Percentiles rank a stretch among this genome's conserved stretches.
phyloP scores from a whole-genome alignment of 2,797 vertebrate species.

The Enteromius anoplus region DNA sequence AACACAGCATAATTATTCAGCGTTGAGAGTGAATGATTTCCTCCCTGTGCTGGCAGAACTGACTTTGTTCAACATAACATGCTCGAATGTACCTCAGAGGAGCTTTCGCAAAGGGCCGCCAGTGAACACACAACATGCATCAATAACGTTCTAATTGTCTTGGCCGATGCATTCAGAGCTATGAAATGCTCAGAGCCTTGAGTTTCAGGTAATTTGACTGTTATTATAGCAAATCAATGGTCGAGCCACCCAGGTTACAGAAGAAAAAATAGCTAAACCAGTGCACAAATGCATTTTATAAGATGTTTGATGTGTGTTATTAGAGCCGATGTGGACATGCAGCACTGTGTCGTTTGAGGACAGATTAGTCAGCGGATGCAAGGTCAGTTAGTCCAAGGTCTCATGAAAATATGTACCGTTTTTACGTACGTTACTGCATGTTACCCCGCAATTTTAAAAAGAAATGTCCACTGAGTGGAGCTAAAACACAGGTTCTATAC shows the following conservation, averaged over 20 bases:
- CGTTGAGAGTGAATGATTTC: conserved; percentile 31
- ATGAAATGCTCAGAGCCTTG: conserved; percentile 10
- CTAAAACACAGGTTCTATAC: too few relatives aligned
- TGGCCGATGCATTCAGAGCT: conserved; percentile 17
- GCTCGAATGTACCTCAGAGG: conserved; percentile 10
- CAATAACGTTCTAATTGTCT: conserved; percentile 37
- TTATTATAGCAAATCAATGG: conserved; percentile 47
- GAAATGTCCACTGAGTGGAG: too few relatives aligned
- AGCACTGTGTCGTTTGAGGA: conserved; percentile 13
- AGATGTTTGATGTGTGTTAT: conserved; percentile 29
- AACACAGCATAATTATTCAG: conserved; percentile 37
- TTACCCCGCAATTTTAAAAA: too few relatives aligned
- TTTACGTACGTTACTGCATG: too few relatives aligned
- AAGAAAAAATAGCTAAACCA: conserved; percentile 29
- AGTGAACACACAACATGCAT: not conserved
- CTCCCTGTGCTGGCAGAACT: conserved; percentile 3
- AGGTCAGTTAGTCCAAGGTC: too few relatives aligned
- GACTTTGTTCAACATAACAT: conserved; percentile 9
- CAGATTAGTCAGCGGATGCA: conserved; percentile 6
- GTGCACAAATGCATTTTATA: conserved; percentile 38
- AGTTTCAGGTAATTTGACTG: conserved; percentile 36
- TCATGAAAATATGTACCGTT: too few relatives aligned
- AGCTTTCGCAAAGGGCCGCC: not conserved
- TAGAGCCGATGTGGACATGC: not conserved
- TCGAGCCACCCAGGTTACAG: conserved; percentile 7